A percentile compares a stretch with the other conserved stretches of the same genome.
Conservation (phyloP, 2,888 invertebrate genomes). For the Tuta absoluta region DNA sequence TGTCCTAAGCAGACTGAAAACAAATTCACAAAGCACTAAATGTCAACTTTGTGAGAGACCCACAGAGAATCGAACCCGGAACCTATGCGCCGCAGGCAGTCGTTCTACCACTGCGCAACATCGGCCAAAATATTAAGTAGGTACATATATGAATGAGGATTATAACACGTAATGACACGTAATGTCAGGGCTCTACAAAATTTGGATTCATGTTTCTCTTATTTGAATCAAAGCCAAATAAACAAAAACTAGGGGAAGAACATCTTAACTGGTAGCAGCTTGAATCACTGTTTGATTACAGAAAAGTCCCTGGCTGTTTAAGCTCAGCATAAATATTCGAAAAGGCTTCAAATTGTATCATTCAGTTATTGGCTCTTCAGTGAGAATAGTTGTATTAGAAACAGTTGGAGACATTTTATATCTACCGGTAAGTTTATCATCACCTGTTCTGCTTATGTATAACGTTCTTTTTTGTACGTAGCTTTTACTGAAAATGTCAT, state of each 20-base stretch:
- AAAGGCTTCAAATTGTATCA: not conserved
- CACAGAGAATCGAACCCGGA: too few relatives aligned
- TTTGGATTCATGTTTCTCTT: not conserved
- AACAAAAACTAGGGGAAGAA: not conserved
- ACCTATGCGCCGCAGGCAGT: too few relatives aligned
- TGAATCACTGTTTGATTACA: not conserved
- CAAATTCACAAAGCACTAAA: too few relatives aligned
- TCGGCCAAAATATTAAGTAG: too few relatives aligned
- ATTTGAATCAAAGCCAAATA: not conserved
- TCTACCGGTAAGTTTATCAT: not conserved
- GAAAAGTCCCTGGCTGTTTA: not conserved
- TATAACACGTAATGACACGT: too few relatives aligned
- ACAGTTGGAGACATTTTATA: not conserved
- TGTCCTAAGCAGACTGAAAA: too few relatives aligned
- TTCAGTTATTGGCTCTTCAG: conserved; percentile 1
- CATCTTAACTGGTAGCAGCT: not conserved
- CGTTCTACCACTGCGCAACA: too few relatives aligned
- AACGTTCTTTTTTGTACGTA: too few relatives aligned
- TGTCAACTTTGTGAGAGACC: too few relatives aligned
- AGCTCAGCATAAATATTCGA: not conserved
- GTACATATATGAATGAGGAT: too few relatives aligned
- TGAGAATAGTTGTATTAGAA: not conserved
- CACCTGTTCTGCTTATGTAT: too few relatives aligned
- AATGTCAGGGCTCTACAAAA: not conserved
- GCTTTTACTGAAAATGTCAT: too few relatives aligned